Conservation (phyloP, 1,140 invertebrate species). For the Megathymus violae region DNA sequence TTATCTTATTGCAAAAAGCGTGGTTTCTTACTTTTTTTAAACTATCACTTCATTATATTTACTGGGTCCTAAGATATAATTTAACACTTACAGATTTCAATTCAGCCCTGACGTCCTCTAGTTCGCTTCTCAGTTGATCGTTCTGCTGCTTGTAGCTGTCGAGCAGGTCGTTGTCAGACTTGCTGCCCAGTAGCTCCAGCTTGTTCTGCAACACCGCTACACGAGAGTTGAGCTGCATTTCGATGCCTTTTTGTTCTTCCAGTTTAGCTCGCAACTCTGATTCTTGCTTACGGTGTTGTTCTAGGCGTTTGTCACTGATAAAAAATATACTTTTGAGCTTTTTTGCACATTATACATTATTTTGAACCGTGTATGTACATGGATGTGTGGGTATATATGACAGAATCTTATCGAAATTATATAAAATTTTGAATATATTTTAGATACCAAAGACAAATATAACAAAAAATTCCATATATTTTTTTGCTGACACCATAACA, state of each 20-base stretch:
- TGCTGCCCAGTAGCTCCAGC: constrained; percentile 60
- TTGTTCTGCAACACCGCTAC: constrained; percentile 69
- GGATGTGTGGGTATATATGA: too few relatives aligned
- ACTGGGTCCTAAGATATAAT: too few relatives aligned
- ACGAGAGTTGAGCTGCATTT: constrained; percentile 66
- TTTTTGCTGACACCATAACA: too few relatives aligned
- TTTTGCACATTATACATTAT: not conserved
- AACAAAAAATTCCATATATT: too few relatives aligned
- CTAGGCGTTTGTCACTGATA: constrained; percentile 65
- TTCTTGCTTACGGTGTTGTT: constrained; percentile 69
- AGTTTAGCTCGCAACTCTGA: constrained; percentile 62
- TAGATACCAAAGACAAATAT: too few relatives aligned
- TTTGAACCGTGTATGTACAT: too few relatives aligned
- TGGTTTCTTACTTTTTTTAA: too few relatives aligned
- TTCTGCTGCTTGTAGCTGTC: constrained; percentile 65
- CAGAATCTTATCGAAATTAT: too few relatives aligned
- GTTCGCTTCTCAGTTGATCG: constrained; percentile 55
- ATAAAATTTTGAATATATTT: too few relatives aligned
- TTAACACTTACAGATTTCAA: constrained; percentile 60
- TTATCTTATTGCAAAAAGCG: too few relatives aligned
- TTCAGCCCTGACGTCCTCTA: constrained; percentile 59
- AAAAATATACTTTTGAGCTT: constrained; percentile 18
- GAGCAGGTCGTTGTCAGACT: constrained; percentile 59
- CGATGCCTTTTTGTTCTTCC: constrained; percentile 70
- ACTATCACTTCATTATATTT: too few relatives aligned